Percentiles rank a stretch among this genome's conserved stretches.
phyloP scores from a whole-genome alignment of 2,888 invertebrate species.

The Molanna angustata region DNA sequence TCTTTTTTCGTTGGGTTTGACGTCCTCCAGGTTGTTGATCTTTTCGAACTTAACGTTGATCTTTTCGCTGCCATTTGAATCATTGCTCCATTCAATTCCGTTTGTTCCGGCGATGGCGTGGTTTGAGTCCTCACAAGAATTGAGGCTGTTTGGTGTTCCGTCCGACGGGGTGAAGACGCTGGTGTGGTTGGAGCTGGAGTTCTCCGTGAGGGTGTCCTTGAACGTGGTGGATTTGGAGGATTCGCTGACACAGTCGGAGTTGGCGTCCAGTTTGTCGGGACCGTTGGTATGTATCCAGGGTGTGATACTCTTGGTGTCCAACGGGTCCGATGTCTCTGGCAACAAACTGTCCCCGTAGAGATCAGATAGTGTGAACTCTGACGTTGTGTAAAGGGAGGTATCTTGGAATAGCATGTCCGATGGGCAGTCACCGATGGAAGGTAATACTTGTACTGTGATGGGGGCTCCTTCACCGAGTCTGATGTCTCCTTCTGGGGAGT shows the following conservation, averaged over 20 bases:
- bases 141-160: slow-evolving; percentile 23
- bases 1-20: slow-evolving; percentile 5
- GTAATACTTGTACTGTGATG: slow-evolving; percentile 26
- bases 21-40: slow-evolving; percentile 13
- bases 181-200: slow-evolving; percentile 29
- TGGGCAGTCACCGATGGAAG: slow-evolving; percentile 32
- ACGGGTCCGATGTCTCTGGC: slow-evolving; percentile 13
- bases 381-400: slow-evolving; percentile 50
- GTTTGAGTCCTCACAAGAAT: slow-evolving; percentile 26
- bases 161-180: slow-evolving; percentile 27
- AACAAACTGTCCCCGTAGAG: slow-evolving; percentile 41
- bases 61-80: slow-evolving; percentile 19
- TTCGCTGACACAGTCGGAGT: slow-evolving; percentile 1
- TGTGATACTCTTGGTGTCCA: slow-evolving; percentile 8
- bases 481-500: slow-evolving; percentile 37
- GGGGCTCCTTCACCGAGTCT: slow-evolving; percentile 21
- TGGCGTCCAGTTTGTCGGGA: slow-evolving; percentile 16
- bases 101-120: slow-evolving; percentile 21
- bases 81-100: slow-evolving; percentile 28
- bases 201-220: slow-evolving; percentile 15
- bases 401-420: slow-evolving; percentile 32
- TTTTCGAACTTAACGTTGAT: slow-evolving; percentile 9
- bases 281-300: slow-evolving; percentile 25
- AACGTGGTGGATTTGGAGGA: slow-evolving; percentile 5
- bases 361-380: slow-evolving; percentile 53